These are phyloP conservation scores for Lepus europaeus DNA, from an alignment of 2,113 vertebrate genomes.

Conservation along the genomic window DNA sequence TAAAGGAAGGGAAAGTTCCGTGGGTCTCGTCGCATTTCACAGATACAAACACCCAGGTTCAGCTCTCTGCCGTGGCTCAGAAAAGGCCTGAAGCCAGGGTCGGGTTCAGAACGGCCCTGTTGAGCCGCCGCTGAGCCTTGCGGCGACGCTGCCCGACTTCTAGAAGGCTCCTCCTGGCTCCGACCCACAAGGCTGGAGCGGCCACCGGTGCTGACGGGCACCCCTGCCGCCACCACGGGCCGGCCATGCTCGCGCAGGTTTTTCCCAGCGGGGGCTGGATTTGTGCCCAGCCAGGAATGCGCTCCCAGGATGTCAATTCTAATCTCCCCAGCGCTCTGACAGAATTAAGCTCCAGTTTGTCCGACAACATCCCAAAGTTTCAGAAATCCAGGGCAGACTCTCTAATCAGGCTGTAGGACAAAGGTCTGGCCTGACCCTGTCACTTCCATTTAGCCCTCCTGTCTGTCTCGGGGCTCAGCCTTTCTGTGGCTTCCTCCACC, in stretches of 20 bases:
- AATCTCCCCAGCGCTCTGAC: slow-evolving; percentile 88
- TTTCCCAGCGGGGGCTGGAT: slow-evolving; percentile 88
- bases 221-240: slow-evolving; percentile 70
- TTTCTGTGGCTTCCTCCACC: slow-evolving; percentile 86
- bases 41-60: background rate
- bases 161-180: slow-evolving; percentile 26
- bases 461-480: slow-evolving; percentile 91
- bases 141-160: background rate
- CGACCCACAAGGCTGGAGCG: background rate
- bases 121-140: background rate
- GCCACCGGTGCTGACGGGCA: slow-evolving; percentile 19
- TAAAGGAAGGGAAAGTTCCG: background rate
- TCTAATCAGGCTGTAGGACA: slow-evolving; percentile 98
- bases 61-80: background rate
- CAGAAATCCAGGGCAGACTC: slow-evolving; percentile 95
- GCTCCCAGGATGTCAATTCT: slow-evolving; percentile 89
- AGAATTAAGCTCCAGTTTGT: slow-evolving; percentile 96
- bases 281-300: slow-evolving; percentile 88
- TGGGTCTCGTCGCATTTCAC: background rate
- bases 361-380: slow-evolving; percentile 97
- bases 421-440: slow-evolving; percentile 97
- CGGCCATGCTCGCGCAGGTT: slow-evolving; percentile 82
- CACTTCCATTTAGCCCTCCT: slow-evolving; percentile 96
- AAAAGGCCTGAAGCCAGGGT: background rate
- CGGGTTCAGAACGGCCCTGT: background rate